Percentiles rank a stretch among this genome's conserved stretches.
Conservation (phyloP, 2,888 invertebrate genomes). For the Troides aeacus region DNA sequence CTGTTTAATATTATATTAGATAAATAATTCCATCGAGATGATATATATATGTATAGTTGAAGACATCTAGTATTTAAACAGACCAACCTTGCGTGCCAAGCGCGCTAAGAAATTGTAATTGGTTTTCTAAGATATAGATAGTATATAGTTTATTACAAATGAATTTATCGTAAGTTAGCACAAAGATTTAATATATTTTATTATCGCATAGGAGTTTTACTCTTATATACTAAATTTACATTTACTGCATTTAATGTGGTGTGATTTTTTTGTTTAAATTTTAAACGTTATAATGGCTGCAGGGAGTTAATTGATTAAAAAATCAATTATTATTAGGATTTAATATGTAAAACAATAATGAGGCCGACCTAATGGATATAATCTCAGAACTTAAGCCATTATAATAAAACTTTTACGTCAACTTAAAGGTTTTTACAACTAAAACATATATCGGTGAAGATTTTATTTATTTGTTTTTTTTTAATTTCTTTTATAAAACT, state of each 20-base stretch:
- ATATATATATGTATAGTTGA: slow-evolving; percentile 37
- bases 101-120: slow-evolving; percentile 68
- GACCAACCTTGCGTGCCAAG: slow-evolving; percentile 76
- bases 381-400: slow-evolving; percentile 19
- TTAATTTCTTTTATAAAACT: too few species aligned
- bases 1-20: slow-evolving; percentile 39
- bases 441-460: not conserved
- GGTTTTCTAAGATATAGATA: slow-evolving; percentile 66
- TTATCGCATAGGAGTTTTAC: slow-evolving; percentile 78
- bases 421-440: not conserved
- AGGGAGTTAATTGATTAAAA: slow-evolving; percentile 51
- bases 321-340: slow-evolving; percentile 39
- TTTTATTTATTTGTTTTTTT: too few species aligned
- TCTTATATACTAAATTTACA: slow-evolving; percentile 74
- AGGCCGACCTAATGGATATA: slow-evolving; percentile 5
- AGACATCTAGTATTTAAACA: slow-evolving; percentile 59
- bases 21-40: slow-evolving; percentile 47
- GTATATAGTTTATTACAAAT: slow-evolving; percentile 74
- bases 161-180: slow-evolving; percentile 80
- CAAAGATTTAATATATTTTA: slow-evolving; percentile 81
- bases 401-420: slow-evolving; percentile 13
- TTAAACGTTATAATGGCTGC: slow-evolving; percentile 54
- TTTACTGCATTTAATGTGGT: slow-evolving; percentile 71
- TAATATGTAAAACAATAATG: slow-evolving; percentile 19
- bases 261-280: slow-evolving; percentile 52